Evolutionary conservation across 2,888 invertebrate species (phyloP), one percentile per base, ranked within the genome.

Genomic region (Temnothorax ravouxi): DNA sequence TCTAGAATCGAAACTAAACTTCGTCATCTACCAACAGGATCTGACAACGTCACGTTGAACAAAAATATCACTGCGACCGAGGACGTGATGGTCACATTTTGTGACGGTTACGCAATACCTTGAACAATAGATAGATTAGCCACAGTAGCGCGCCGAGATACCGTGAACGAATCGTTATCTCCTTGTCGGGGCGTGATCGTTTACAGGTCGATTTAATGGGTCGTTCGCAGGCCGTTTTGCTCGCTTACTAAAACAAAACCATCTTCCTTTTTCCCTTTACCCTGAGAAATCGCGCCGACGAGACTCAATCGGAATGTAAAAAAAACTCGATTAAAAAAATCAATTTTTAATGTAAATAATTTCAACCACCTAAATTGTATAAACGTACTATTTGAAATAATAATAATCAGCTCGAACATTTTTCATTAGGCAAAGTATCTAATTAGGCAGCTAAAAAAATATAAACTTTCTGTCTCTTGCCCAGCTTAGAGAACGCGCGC

Each of bases 101-200:
- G 66, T 29, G 25, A 72, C 75, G 74, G 80, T 84, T 83, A 59
- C 75, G 56, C 76, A 84, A 88, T 56, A 61, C 34, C 25, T 29
- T 50, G 71, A 69, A 76, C 83, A 85, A 88, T 86, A 79, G 84
- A 85, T 84, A 86, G 72, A 21, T 69, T 72, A 50, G 25, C 9
- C 25, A 38, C 77, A 47, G 88, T 72, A 84, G 83, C 76, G 62
- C n/a, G 66, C 64, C 76, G 13, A 50, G 29, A 34, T n/a, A 29
- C 8, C 76, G 87, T 69, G 87, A 89, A 89, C 86, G 86, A 89
- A 90, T 89, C 79, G 87, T 86, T 89, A 85, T 87, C 87, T 88
- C 84, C 74, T 86, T 83, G 76, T 83, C 72, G 79, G 61, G 69
- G 83, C 69, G 50, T 72, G 88, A 85, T 87, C 86, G 86, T 85